Evolutionary conservation across 2,113 vertebrate genomes (phyloP), one percentile per base, ranked within the genome.

Genomic region (Mohoua ochrocephala): DNA sequence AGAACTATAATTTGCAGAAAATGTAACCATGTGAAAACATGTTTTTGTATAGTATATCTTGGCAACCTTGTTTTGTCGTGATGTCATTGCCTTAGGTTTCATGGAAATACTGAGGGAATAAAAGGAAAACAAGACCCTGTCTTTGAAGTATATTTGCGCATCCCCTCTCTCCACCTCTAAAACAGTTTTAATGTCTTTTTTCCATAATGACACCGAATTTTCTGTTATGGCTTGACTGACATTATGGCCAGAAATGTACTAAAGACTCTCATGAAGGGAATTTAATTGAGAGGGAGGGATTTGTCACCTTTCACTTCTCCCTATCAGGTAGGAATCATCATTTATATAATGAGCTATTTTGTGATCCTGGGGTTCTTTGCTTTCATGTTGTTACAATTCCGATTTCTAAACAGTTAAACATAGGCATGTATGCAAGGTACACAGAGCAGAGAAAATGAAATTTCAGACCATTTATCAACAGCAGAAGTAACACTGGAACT

Each of bases 11-110:
- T 98, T 98, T 98, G 97, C 98, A 98, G 98, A 98, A 98, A 98
- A 98, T 97, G 98, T 98, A 98, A 98, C 98, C 98, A 98, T 98
- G 97, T 98, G 98, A 98, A 97, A 98, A 98, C 97, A 97, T 98
- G 97, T 97, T 93, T 98, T 98, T 95, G 94, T 91, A 97, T 97
- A 98, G 97, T 97, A 97, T 98, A 96, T 97, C 97, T 98, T 98
- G 98, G 98, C 98, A 98, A 97, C 90, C 96, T 97, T 95, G 91
- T 97, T 97, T 97, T 98, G 95, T 97, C 97, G 98, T 98, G 98
- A 98, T 98, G 98, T 98, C 98, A 98, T 98, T 97, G 91, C 83
- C 68, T 94, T 95, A 42, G 52, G 79, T 97, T 97, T 98, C 93
- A 96, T 98, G 98, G 98, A 97, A 97, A 97, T 77, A 59, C 83